phyloP scores from a whole-genome alignment of 2,797 vertebrate genomes.

The Rhodeus uyekii region DNA sequence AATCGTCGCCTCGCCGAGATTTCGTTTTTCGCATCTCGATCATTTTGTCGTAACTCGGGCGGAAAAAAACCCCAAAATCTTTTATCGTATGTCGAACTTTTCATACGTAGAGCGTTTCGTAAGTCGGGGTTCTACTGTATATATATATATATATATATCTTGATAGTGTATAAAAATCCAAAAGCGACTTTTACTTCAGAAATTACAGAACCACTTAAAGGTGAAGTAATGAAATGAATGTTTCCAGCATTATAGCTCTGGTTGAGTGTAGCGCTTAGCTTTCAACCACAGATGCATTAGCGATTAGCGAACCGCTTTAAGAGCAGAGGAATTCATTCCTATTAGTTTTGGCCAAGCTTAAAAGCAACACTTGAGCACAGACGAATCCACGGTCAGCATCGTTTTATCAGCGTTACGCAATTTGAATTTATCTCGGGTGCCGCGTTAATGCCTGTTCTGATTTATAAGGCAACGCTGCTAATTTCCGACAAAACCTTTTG shows the following conservation, averaged over 20 bases:
- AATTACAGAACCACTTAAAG: no score
- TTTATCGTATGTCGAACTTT: no score
- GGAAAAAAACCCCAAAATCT: no score
- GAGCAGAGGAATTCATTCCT: not conserved
- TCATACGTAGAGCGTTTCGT: no score
- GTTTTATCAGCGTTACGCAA: not conserved
- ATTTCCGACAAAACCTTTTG: constrained; percentile 31
- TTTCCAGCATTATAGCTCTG: not conserved
- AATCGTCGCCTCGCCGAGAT: no score
- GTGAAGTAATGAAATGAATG: not conserved
- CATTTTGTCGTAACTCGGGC: no score
- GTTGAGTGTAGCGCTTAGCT: not conserved
- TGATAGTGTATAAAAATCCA: no score
- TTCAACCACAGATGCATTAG: constrained; percentile 29
- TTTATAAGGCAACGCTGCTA: constrained; percentile 8
- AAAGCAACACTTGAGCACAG: constrained; percentile 12
- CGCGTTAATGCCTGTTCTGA: not conserved
- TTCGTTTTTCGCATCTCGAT: no score
- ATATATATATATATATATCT: no score
- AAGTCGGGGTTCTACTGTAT: no score
- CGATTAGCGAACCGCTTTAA: not conserved
- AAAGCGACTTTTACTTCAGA: no score
- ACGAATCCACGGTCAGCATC: not conserved
- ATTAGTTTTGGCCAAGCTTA: constrained; percentile 30
- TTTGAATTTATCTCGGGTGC: constrained; percentile 1